phyloP scores from a whole-genome alignment of 2,113 vertebrate genomes.

The Sinocyclocheilus anophthalmus region DNA sequence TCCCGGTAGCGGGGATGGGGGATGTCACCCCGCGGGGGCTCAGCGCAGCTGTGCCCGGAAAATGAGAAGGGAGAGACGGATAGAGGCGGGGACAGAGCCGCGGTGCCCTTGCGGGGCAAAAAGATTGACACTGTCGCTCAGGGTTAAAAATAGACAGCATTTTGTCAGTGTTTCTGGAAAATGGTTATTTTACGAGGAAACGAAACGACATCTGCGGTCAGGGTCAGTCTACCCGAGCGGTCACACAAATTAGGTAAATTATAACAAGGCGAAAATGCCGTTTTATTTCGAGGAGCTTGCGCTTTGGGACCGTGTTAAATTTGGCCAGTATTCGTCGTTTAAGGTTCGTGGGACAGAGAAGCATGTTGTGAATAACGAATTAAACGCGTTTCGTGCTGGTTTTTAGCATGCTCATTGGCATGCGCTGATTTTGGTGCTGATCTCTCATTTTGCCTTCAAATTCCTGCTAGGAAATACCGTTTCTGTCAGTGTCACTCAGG shows the following conservation, averaged over 20 bases:
- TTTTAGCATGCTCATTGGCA: neutral
- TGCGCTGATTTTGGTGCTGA: neutral
- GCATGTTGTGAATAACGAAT: neutral
- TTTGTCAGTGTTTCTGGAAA: neutral
- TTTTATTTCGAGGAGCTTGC: slow-evolving; percentile 7
- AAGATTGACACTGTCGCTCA: slow-evolving; percentile 28
- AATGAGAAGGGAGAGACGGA: slow-evolving; percentile 3
- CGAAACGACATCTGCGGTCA: slow-evolving; percentile 2
- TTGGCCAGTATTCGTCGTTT: too few species aligned
- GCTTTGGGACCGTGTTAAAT: neutral
- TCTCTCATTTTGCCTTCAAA: slow-evolving; percentile 22
- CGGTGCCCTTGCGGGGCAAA: slow-evolving; percentile 48
- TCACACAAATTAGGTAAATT: neutral
- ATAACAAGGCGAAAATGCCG: neutral
- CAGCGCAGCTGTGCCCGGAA: slow-evolving; percentile 71
- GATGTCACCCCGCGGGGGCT: slow-evolving; percentile 76
- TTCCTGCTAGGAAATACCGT: slow-evolving; percentile 25
- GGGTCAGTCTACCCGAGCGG: neutral
- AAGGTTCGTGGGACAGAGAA: neutral
- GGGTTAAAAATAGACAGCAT: neutral
- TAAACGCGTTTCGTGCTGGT: neutral
- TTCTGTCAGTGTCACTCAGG: neutral
- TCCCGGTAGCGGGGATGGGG: slow-evolving; percentile 62
- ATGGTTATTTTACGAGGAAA: neutral
- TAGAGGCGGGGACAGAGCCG: slow-evolving; percentile 28